Base-by-base conservation (phyloP, 64 coral and sea anemone species). In the Montipora sp. region DNA sequence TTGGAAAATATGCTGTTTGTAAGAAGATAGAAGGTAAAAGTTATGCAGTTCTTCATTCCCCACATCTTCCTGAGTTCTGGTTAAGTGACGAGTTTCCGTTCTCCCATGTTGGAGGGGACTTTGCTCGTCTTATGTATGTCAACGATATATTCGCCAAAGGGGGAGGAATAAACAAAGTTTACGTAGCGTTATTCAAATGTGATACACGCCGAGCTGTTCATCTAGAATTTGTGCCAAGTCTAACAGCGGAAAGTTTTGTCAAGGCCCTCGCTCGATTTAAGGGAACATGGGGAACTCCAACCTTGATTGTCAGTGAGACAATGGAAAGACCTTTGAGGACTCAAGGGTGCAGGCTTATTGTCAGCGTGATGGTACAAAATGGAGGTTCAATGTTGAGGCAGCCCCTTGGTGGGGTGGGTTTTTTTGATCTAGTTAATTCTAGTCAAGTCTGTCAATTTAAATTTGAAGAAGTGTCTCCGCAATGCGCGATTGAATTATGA, bases 391-490 rank as follows among this genome's bases (percentile, higher is more conserved):
- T 59, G 86, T 89, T 2, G 75, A 78, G 63, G 72, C 57, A 36
- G 72, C 85, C 58, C 84, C 92, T 79, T 93, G 84, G 92, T 93
- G 92, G 74, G 92, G 92, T 24, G 77, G 84, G n/a, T 88, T 93
- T 49, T 93, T 88, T 48, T 84, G 88, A 73, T 27, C 27, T 27
- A 27, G 27, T 27, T n/a, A n/a, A 60, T 84, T 2, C 55, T 93
- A 44, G 92, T 93, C 3, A 70, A 87, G 51, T 79, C 46, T 8
- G 66, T 88, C 16, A 88, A 93, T 59, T 60, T 77, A 51, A 70
- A 20, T 50, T 72, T 93, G 48, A 73, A 73, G 83, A 93, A 93
- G 75, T 43, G 44, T 19, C 50, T 93, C 10, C 47, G 55, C 16
- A 89, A 48, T 50, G 86, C 75, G 18, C 67, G 83, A 12, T 69